A percentile compares a stretch with the other conserved stretches of the same genome.
Evolutionary conservation across 2,113 vertebrate species (phyloP).

Genomic region (Pseudois nayaur): DNA sequence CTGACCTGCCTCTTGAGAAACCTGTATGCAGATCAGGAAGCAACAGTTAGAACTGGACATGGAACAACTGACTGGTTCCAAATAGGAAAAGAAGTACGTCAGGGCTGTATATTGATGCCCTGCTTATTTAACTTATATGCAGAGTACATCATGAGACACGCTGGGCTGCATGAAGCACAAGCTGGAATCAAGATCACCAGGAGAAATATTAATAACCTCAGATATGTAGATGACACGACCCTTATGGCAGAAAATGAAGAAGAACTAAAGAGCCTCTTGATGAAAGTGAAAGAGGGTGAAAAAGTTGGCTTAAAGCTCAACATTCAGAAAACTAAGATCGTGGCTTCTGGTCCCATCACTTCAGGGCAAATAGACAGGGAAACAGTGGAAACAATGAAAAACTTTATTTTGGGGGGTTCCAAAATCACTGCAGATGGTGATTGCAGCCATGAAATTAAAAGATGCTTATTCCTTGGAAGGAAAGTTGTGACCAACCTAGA

Average conservation of each 20-base stretch:
- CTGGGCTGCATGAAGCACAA: background rate
- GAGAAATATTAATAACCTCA: background rate
- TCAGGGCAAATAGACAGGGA: background rate
- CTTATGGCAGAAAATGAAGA: background rate
- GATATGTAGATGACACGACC: background rate
- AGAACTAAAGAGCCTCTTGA: background rate
- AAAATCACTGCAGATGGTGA: background rate
- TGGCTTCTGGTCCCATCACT: background rate
- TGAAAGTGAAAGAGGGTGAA: background rate
- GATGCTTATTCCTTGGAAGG: background rate
- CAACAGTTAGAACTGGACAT: background rate
- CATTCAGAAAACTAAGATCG: background rate
- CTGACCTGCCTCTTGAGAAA: too few relatives aligned
- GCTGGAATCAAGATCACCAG: rapidly evolving
- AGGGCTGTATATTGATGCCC: background rate
- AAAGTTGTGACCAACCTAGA: background rate
- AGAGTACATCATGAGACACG: rapidly evolving
- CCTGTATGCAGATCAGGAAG: too few relatives aligned
- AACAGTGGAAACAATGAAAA: too few relatives aligned
- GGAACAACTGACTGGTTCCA: background rate
- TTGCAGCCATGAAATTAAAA: background rate
- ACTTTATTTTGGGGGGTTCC: background rate
- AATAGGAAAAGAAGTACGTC: background rate
- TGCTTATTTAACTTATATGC: background rate
- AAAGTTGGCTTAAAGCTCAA: background rate